Base-by-base conservation (phyloP, 2,888 invertebrate genomes). In the Onchidella celtica region DNA sequence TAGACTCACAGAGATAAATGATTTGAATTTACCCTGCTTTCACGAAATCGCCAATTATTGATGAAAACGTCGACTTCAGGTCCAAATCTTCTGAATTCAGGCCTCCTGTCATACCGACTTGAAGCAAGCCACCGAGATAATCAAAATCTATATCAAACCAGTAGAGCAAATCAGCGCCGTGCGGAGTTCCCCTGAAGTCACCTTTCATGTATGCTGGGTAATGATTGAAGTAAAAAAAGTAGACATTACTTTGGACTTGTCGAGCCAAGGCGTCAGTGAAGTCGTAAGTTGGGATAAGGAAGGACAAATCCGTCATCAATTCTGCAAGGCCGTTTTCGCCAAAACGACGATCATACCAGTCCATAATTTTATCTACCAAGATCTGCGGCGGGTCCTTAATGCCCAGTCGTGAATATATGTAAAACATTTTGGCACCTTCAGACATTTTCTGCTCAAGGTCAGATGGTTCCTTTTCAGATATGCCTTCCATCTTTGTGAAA, bases 211-310 rank as follows among this genome's bases (percentile, higher is more conserved):
- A 66, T 17, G 11, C 3, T 11, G 77, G 77, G 66, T 40, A 77
- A 57, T 77, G 63, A 34, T 77, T 66, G 36, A 77, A 77, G 55
- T 77, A 68, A 3, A 77, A 32, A 11, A 77, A 32, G 36, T 57
- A 68, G 27, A 24, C 63, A 2, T 65, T 38, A 21, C 21, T 38
- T 4, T 4, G 6, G 1, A 36, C 21, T 1, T 40, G n/a, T 59
- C 40, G 34, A 29, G 73, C 17, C 9, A 32, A 17, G 24, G 66
- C 63, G 21, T 63, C 34, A 32, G 68, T 17, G 34, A 47, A 55
- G 24, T 77, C 66, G 40, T 38, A 66, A 6, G 77, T 40, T 6
- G 77, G 77, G 24, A 77, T 29, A 32, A 55, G 6, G 34, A 77
- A 77, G 9, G 17, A 29, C 34, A 77, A n/a, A 36, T 77, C 77